Conservation (phyloP, 2,888 invertebrate genomes). For the Cantharis rufa region DNA sequence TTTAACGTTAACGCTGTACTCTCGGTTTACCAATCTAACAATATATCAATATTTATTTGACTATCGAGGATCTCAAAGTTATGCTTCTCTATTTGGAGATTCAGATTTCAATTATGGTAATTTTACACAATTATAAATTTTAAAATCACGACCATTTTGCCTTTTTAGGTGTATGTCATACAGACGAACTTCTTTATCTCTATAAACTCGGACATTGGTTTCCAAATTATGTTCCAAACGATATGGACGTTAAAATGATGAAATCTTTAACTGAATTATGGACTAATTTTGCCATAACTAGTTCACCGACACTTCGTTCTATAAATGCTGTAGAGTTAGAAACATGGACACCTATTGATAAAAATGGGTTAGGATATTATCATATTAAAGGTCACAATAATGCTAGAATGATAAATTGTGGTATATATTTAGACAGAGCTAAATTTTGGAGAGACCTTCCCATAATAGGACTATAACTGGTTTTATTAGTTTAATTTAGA, state of each 20-base stretch:
- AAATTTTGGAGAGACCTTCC: conserved; percentile 63
- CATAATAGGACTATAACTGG: not conserved
- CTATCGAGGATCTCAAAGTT: conserved; percentile 69
- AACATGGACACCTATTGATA: conserved; percentile 63
- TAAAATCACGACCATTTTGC: not conserved
- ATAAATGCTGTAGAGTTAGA: conserved; percentile 36
- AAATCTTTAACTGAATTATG: not conserved
- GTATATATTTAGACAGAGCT: conserved; percentile 61
- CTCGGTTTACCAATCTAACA: conserved; percentile 48
- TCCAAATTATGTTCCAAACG: conserved; percentile 10
- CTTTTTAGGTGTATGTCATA: conserved; percentile 8
- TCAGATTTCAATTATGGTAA: conserved; percentile 64
- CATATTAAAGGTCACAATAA: conserved; percentile 56
- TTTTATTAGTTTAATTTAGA: not conserved
- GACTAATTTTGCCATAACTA: conserved; percentile 5
- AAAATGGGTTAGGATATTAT: conserved; percentile 60
- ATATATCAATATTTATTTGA: conserved; percentile 70
- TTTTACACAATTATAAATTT: not conserved
- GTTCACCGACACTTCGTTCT: not conserved
- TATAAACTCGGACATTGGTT: not conserved
- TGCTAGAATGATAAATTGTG: conserved; percentile 57
- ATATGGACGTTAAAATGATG: not conserved
- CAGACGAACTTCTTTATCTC: conserved; percentile 12
- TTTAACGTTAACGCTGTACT: not conserved
- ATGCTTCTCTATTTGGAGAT: conserved; percentile 72